Base-by-base conservation (phyloP, 1,140 invertebrate species). In the Saxidomus purpurata region DNA sequence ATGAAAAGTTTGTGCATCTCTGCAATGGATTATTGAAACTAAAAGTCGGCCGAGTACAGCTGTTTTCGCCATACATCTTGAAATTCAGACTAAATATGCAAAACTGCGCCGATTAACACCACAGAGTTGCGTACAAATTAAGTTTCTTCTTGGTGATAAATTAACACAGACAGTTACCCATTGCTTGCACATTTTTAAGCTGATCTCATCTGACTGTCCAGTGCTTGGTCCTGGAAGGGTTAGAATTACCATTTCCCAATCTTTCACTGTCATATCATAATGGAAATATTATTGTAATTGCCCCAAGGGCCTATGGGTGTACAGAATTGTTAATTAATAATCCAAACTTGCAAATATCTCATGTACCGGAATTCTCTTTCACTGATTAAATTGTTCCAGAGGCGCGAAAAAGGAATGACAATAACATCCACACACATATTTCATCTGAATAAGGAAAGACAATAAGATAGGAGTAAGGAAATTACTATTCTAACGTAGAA, bases 261-360 rank as follows among this genome's bases (percentile, higher is more conserved):
- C 28, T 36, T 43, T 82, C 59, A 82, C 52, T 82, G 80, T 82
- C 80, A 82, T 22, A 63, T 25, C 15, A 82, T 82, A 82, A 82
- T 82, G 59, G 25, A 36, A 82, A 82, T 82, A 82, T 82, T 82
- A 82, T 82, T 82, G 80, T 63, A 82, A 82, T 82, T 52, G 31
- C 61, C 61, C 34, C 80, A 38, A 63, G 59, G 80, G 61, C 1
- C 52, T 17, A 38, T 31, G n/a, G 19, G 59, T 82, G 80, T 82
- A 43, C 80, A 82, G 36, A 40, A 47, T 47, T 19, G 61, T 61
- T 82, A 82, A 82, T 82, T 63, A 82, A 63, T 82, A 82, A 34
- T 43, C 11, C 80, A 59, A 61, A 82, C 61, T 82, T 63, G 31
- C 47, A 82, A 82, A 63, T 82, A 63, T 59, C 52, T 43, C 55